Evolutionary conservation across 2,888 invertebrate genomes (phyloP).

Genomic region (Cerastoderma edule): DNA sequence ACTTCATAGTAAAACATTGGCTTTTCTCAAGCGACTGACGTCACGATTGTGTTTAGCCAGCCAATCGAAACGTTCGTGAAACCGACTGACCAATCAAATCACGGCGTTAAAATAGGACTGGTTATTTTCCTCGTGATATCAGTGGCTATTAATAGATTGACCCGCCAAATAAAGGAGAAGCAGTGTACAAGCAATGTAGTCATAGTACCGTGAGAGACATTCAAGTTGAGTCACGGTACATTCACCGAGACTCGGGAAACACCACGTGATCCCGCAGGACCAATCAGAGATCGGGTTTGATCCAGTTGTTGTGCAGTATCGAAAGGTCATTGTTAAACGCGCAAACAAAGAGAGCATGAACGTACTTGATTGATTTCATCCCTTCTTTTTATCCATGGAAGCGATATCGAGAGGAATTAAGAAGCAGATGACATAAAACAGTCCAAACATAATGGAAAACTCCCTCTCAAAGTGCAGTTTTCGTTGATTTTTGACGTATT

Average conservation of each 20-base stretch:
- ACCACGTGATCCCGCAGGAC: slow-evolving; percentile 41
- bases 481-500: no score
- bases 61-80: slow-evolving; percentile 8
- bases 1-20: slow-evolving; percentile 66
- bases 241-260: slow-evolving; percentile 24
- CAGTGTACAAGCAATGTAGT: slow-evolving; percentile 32
- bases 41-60: slow-evolving; percentile 60
- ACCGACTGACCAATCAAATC: slow-evolving; percentile 67
- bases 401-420: no score
- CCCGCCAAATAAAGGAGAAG: slow-evolving; percentile 76
- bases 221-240: slow-evolving; percentile 57
- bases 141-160: slow-evolving; percentile 70
- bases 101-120: slow-evolving; percentile 51
- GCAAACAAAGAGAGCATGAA: slow-evolving; percentile 20
- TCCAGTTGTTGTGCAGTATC: not conserved
- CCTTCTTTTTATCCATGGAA: not conserved
- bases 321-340: slow-evolving; percentile 4
- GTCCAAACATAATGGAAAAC: no score
- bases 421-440: no score
- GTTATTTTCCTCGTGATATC: slow-evolving; percentile 62
- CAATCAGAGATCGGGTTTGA: not conserved
- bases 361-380: slow-evolving; percentile 2
- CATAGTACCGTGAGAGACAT: slow-evolving; percentile 19
- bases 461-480: no score
- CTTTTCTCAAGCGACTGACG: slow-evolving; percentile 75